phyloP scores from a whole-genome alignment of 1,140 invertebrate species.

The Megalonaias nervosa region DNA sequence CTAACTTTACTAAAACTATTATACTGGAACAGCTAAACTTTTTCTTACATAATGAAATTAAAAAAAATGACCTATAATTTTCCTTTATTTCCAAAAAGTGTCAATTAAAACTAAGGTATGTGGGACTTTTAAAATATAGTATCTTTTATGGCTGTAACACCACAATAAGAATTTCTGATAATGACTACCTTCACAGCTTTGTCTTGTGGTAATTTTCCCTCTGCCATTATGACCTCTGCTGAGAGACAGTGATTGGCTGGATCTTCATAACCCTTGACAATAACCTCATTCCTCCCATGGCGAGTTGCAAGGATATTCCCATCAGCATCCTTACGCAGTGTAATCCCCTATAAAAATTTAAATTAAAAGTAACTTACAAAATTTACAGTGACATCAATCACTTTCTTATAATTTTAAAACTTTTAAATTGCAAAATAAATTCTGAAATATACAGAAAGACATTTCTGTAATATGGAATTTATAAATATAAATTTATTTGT shows the following conservation, averaged over 20 bases:
- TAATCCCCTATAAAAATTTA: conserved; percentile 30
- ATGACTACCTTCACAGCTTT: conserved; percentile 41
- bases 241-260: conserved; percentile 49
- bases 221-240: conserved; percentile 44
- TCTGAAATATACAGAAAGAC: too few relatives aligned
- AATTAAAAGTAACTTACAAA: too few relatives aligned
- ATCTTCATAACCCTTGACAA: conserved; percentile 42
- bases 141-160: not conserved
- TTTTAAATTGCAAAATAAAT: too few relatives aligned
- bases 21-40: too few relatives aligned
- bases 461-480: too few relatives aligned
- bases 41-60: too few relatives aligned
- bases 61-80: not conserved
- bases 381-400: too few relatives aligned
- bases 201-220: conserved; percentile 36
- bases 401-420: too few relatives aligned
- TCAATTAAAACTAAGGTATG: not conserved
- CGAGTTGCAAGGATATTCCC: conserved; percentile 41
- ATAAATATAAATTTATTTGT: too few relatives aligned
- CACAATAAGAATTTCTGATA: not conserved
- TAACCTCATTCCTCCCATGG: conserved; percentile 39
- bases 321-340: conserved; percentile 37
- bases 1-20: too few relatives aligned
- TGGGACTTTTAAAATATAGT: not conserved
- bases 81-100: not conserved